Evolutionary conservation across 2,888 invertebrate genomes (phyloP), one percentile per base, ranked within the genome.

Genomic region (Theodoxus fluviatilis): DNA sequence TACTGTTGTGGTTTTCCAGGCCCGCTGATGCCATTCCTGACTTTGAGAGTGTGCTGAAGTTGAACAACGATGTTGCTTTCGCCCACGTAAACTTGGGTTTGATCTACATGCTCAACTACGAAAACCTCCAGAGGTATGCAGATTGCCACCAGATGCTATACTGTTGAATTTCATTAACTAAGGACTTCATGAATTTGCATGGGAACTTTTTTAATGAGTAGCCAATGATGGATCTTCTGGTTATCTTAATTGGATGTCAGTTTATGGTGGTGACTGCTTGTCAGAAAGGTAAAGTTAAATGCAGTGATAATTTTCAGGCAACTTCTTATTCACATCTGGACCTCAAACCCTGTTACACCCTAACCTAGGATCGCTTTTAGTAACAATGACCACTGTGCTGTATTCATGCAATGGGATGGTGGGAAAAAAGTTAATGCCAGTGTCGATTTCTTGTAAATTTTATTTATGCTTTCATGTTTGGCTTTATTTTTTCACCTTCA

Each of bases 1-100:
- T 43, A 43, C 43, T 1, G 25, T n/a, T 15, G 18, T 37, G 40
- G 9, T 57, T 65, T 71, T 74, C 2, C 71, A 85, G 86, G 71
- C 81, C 79, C 61, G 83, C 86, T 69, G 86, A 86, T 79, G 86
- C 87, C 25, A 84, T 86, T 33, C 81, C 84, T 33, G 87, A 87
- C 75, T 87, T 87, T 81, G 85, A 86, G 76, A 83, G 83, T 72
- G 84, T 85, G 0, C 74, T 86, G 40, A 83, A 83, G 70, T 74
- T 87, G 70, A 82, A 85, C 76, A 84, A 84, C 69, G 83, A 86
- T 69, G 78, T 84, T 49, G 83, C 85, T 22, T 81, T 81, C 73
- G 86, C 86, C 40, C 85, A 86, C 74, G 83, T 85, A 43, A 86
- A 85, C 74, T 80, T 87, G 31, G 87, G 87, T 0, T 81, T 87